Evolutionary conservation across 2,797 vertebrate species (phyloP).

Genomic region (Catharus ustulatus): DNA sequence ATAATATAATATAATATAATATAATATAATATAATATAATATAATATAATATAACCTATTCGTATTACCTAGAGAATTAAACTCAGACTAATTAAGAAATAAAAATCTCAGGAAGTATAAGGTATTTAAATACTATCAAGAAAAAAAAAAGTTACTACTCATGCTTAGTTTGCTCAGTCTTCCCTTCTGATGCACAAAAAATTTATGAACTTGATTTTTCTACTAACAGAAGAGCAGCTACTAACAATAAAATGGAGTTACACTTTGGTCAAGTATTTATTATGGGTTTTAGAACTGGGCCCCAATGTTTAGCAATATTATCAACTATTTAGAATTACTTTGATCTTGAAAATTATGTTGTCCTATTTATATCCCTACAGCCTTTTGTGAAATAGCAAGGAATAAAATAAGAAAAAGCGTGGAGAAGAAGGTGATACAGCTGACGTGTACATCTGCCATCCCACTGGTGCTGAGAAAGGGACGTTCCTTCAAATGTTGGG

Average conservation of each 20-base stretch:
- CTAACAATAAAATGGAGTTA: neutral
- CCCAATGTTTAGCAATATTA: neutral
- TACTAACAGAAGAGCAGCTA: neutral
- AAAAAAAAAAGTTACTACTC: neutral
- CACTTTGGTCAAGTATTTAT: neutral
- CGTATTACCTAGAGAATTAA: neutral
- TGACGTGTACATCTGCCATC: neutral
- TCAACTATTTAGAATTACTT: neutral
- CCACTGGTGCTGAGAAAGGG: neutral
- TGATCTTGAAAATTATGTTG: neutral
- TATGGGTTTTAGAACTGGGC: neutral
- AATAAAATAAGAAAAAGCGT: neutral
- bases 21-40: neutral
- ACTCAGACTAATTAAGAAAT: neutral
- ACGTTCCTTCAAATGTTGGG: neutral
- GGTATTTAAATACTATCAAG: neutral
- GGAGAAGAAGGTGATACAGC: neutral
- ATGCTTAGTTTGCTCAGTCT: neutral
- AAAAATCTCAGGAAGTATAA: neutral
- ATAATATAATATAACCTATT: neutral
- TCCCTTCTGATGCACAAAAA: neutral
- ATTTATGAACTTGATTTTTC: neutral
- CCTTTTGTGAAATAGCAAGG: neutral
- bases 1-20: neutral
- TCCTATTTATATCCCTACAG: neutral